A percentile compares a stretch with the other conserved stretches of the same genome.
Conservation (phyloP, 2,888 invertebrate species). For the Lamproptera curius region DNA sequence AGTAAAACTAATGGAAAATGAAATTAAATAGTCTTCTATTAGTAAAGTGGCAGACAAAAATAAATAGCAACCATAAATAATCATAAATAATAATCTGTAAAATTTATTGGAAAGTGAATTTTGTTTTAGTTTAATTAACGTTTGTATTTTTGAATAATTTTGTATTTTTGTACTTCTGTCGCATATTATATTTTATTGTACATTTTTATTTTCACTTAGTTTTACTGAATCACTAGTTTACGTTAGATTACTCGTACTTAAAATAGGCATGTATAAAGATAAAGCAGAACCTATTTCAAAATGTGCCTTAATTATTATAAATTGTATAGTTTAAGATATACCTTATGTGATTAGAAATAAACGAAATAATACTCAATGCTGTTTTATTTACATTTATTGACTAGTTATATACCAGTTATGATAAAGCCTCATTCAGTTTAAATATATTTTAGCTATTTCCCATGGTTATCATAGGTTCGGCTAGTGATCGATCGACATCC, state of each 20-base stretch:
- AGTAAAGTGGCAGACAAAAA: too few species aligned
- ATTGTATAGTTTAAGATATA: constrained; percentile 38
- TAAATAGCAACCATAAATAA: too few species aligned
- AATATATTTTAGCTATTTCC: too few species aligned
- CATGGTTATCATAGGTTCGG: too few species aligned
- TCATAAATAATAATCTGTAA: too few species aligned
- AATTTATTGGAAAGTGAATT: too few species aligned
- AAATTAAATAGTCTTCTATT: too few species aligned
- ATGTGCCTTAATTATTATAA: constrained; percentile 58
- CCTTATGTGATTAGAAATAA: constrained; percentile 41
- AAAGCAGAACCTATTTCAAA: constrained; percentile 34
- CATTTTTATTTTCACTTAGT: constrained; percentile 8
- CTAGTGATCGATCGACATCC: too few species aligned
- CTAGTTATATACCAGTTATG: too few species aligned
- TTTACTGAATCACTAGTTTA: constrained; percentile 11
- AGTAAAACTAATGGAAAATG: too few species aligned
- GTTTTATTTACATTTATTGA: too few species aligned
- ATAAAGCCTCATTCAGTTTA: too few species aligned
- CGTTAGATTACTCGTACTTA: constrained; percentile 13
- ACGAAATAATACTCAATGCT: constrained; percentile 26
- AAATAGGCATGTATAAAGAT: constrained; percentile 22
- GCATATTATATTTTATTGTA: constrained; percentile 6
- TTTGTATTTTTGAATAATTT: background rate
- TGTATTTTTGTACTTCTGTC: constrained; percentile 12
- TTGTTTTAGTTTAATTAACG: background rate